Conservation (phyloP, 2,888 invertebrate genomes). For the Drosophila nr. perissopoda region DNA sequence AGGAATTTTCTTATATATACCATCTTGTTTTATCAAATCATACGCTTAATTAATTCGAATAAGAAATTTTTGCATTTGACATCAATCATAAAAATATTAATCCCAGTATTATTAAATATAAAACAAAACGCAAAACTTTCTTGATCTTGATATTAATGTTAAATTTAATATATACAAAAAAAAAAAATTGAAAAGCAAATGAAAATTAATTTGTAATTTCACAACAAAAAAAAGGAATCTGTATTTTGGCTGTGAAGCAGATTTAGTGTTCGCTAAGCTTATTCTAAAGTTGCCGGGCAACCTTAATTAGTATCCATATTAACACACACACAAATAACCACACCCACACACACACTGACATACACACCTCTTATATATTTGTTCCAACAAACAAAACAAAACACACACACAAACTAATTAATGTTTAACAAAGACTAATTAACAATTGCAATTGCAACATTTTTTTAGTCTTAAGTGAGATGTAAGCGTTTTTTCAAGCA, state of each 20-base stretch:
- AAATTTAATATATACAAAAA: conserved; percentile 18
- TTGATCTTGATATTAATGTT: conserved; percentile 55
- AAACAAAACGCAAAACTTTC: conserved; percentile 39
- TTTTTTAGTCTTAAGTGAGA: conserved; percentile 27
- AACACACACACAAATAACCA: conserved; percentile 11
- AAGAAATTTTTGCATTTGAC: conserved; percentile 25
- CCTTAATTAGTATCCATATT: conserved; percentile 28
- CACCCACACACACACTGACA: conserved; percentile 12
- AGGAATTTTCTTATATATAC: conserved; percentile 13
- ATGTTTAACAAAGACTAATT: conserved; percentile 71
- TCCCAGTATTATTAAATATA: conserved; percentile 33
- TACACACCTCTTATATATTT: conserved; percentile 13
- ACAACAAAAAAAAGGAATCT: conserved; percentile 72
- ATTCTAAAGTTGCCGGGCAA: conserved; percentile 47
- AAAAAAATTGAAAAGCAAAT: conserved; percentile 16
- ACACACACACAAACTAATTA: conserved; percentile 49
- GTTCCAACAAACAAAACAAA: conserved; percentile 6
- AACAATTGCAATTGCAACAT: conserved; percentile 42
- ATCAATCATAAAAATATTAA: conserved; percentile 3
- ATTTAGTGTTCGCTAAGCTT: conserved; percentile 77
- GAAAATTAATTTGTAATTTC: conserved; percentile 43
- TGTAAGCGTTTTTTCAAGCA: conserved; percentile 64
- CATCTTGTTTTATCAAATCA: not conserved
- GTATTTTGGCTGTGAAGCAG: conserved; percentile 85
- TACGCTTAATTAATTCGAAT: conserved; percentile 15